These are phyloP conservation scores for Coranthus polyacanthus DNA, from an alignment of 2,797 vertebrate genomes.

Conservation along the genomic window DNA sequence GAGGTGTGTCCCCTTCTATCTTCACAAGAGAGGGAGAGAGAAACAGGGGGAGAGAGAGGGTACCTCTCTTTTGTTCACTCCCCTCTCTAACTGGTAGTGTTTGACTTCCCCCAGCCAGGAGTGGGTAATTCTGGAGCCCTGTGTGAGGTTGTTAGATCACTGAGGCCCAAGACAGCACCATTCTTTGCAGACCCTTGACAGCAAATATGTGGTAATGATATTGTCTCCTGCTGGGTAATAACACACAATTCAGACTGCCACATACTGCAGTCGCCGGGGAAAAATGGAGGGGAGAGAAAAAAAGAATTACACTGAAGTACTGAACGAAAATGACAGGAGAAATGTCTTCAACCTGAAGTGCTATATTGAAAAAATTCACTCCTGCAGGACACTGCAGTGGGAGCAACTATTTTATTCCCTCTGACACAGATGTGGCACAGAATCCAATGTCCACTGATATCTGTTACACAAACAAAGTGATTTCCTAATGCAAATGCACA, in stretches of 20 bases:
- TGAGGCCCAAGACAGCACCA: constrained; percentile 87
- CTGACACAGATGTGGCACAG: constrained; percentile 27
- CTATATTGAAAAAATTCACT: constrained; percentile 79
- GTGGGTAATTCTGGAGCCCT: constrained; percentile 88
- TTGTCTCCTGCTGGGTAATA: constrained; percentile 92
- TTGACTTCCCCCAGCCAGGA: constrained; percentile 88
- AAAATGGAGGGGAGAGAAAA: constrained; percentile 83
- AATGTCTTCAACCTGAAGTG: constrained; percentile 89
- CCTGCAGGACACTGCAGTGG: constrained; percentile 71
- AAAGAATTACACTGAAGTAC: constrained; percentile 89
- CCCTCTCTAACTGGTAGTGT: constrained; percentile 87
- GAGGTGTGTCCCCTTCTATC: constrained; percentile 76
- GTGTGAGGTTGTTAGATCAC: constrained; percentile 90
- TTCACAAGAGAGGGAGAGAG: constrained; percentile 61
- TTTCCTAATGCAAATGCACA: constrained; percentile 43
- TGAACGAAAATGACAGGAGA: constrained; percentile 88
- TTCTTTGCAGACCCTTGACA: constrained; percentile 91
- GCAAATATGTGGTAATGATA: constrained; percentile 92
- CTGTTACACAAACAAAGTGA: constrained; percentile 19
- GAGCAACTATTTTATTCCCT: constrained; percentile 68
- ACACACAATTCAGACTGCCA: constrained; percentile 90
- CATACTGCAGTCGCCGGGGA: constrained; percentile 84
- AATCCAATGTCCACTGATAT: constrained; percentile 27
- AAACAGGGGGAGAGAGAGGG: constrained; percentile 44
- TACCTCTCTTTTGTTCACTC: constrained; percentile 84